A percentile compares a stretch with the other conserved stretches of the same genome.
These are phyloP conservation scores for Microplitis demolitor DNA, from an alignment of 1,140 invertebrate genomes.

Conservation along the genomic window DNA sequence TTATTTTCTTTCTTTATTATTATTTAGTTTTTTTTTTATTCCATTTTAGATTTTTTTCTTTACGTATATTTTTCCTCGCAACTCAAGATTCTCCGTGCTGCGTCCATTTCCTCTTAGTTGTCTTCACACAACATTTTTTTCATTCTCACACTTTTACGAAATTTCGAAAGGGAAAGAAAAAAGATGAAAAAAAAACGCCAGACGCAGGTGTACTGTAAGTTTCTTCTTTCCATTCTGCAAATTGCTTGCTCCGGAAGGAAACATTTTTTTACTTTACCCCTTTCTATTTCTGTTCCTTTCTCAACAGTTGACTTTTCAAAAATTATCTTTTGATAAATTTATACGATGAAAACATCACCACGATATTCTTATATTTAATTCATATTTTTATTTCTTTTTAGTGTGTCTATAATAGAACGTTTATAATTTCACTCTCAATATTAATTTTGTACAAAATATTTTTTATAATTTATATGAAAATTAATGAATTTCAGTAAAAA, in stretches of 20 bases:
- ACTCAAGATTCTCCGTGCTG: background rate
- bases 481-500: no score
- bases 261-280: background rate
- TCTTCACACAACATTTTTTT: slow-evolving; percentile 4
- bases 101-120: background rate
- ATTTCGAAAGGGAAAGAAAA: background rate
- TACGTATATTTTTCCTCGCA: slow-evolving; percentile 3
- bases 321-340: no score
- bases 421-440: no score
- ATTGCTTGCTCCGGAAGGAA: background rate
- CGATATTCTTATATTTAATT: no score
- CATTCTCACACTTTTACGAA: background rate
- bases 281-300: background rate
- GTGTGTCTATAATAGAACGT: no score
- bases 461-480: no score
- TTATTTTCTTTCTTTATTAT: no score
- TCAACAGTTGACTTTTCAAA: background rate
- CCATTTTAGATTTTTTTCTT: background rate
- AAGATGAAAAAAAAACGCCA: background rate
- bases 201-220: background rate
- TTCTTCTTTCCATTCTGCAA: slow-evolving; percentile 3
- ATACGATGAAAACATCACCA: no score
- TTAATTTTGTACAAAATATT: no score
- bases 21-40: background rate
- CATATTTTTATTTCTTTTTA: no score